phyloP scores from a whole-genome alignment of 53 echinoderm and acorn worm genomes.

The Patiria pectinifera region DNA sequence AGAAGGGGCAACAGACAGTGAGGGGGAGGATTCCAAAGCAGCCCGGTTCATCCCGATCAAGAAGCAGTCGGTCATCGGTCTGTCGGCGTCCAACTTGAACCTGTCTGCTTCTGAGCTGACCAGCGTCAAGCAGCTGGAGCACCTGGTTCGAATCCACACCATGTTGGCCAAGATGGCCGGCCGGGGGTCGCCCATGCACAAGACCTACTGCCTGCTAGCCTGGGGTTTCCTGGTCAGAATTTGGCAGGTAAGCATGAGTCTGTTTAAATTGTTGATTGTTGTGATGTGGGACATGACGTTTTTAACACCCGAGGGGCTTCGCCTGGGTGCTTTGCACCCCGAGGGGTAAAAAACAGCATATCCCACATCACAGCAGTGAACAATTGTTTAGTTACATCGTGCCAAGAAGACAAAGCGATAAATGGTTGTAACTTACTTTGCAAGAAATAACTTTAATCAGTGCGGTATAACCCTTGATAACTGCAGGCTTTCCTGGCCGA shows the following conservation, averaged over 20 bases:
- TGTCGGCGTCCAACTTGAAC: slow-evolving; percentile 79
- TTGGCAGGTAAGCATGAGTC: slow-evolving; percentile 81
- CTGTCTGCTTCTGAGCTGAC: slow-evolving; percentile 77
- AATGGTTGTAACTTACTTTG: too few relatives aligned
- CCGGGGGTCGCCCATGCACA: slow-evolving; percentile 72
- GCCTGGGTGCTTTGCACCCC: too few relatives aligned
- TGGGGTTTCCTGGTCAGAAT: slow-evolving; percentile 90
- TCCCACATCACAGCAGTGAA: too few relatives aligned
- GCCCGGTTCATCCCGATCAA: slow-evolving; percentile 77
- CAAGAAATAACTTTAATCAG: too few relatives aligned
- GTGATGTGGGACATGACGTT: too few relatives aligned
- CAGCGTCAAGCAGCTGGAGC: slow-evolving; percentile 81
- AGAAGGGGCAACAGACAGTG: slow-evolving; percentile 56
- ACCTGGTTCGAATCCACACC: slow-evolving; percentile 84
- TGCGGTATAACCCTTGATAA: too few relatives aligned
- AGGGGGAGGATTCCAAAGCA: slow-evolving; percentile 62
- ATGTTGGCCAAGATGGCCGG: slow-evolving; percentile 88
- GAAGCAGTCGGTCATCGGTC: slow-evolving; percentile 83
- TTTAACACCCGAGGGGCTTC: too few relatives aligned
- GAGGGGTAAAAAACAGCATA: too few relatives aligned
- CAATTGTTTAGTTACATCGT: too few relatives aligned
- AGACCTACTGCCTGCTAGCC: slow-evolving; percentile 82
- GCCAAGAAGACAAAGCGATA: too few relatives aligned
- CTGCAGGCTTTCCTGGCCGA: too few relatives aligned
- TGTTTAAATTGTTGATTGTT: too few relatives aligned